Percentiles rank a stretch among this genome's conserved stretches.
These are phyloP conservation scores for Trichonephila clavata DNA, from an alignment of 1,140 invertebrate genomes.

Conservation along the genomic window DNA sequence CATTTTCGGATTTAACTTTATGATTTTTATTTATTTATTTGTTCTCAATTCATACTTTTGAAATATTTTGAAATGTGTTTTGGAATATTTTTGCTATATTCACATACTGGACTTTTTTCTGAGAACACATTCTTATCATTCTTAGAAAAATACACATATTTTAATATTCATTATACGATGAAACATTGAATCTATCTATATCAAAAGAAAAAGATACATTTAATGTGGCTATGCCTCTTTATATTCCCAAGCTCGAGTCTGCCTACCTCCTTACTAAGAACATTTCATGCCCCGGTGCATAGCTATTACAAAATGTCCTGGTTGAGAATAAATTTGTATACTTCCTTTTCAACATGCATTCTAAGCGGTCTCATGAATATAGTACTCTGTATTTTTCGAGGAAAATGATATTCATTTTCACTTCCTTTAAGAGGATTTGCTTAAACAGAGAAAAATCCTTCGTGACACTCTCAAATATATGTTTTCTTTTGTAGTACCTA, in stretches of 20 bases:
- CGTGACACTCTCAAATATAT: too few relatives aligned
- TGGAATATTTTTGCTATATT: too few relatives aligned
- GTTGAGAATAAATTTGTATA: neutral
- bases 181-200: neutral
- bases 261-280: neutral
- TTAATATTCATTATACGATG: neutral
- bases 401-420: slow-evolving; percentile 2
- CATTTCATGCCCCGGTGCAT: neutral
- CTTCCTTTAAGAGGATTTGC: neutral
- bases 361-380: neutral
- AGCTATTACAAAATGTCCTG: neutral
- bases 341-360: neutral
- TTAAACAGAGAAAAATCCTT: too few relatives aligned
- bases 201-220: neutral
- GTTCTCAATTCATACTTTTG: too few relatives aligned
- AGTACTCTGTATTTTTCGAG: neutral
- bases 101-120: too few relatives aligned
- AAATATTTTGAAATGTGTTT: too few relatives aligned
- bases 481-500: too few relatives aligned
- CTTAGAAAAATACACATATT: neutral
- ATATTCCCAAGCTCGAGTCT: neutral
- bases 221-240: neutral
- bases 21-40: too few relatives aligned
- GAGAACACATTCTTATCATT: too few relatives aligned
- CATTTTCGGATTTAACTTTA: too few relatives aligned